A percentile compares a stretch with the other conserved stretches of the same genome.
These are phyloP conservation scores for Copidosoma floridanum DNA, from an alignment of 1,140 invertebrate species.

Conservation along the genomic window DNA sequence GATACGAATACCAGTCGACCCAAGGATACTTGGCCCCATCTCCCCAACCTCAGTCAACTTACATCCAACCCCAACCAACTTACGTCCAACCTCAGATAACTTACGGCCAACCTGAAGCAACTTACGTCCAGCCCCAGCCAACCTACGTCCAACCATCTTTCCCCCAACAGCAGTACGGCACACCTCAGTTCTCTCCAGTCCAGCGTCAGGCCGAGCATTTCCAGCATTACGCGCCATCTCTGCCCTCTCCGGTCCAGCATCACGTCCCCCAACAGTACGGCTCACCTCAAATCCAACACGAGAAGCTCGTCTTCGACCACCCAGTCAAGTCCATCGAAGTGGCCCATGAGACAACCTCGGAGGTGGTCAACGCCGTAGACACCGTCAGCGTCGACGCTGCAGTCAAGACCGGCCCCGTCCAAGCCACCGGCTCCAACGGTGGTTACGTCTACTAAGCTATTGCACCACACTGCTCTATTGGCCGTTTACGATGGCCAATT, in stretches of 20 bases:
- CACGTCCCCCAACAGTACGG: background rate
- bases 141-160: background rate
- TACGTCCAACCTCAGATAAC: background rate
- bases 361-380: background rate
- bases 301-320: slow-evolving; percentile 17
- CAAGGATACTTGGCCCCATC: background rate
- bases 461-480: too few species aligned
- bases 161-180: background rate
- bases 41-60: background rate
- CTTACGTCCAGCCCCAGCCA: background rate
- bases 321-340: slow-evolving; percentile 23
- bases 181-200: background rate
- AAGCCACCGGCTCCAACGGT: slow-evolving; percentile 40
- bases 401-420: background rate
- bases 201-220: background rate
- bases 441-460: slow-evolving; percentile 46
- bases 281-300: background rate
- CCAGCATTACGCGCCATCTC: background rate
- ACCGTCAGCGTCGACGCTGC: slow-evolving; percentile 22
- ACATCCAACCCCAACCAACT: background rate
- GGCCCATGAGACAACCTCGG: slow-evolving; percentile 5
- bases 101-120: background rate
- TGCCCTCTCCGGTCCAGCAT: background rate
- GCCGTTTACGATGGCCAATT: background rate
- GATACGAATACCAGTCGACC: too few species aligned